A percentile compares a stretch with the other conserved stretches of the same genome.
phyloP scores from a whole-genome alignment of 92 coral and sea anemone genomes.

The Palythoa caribaeorum region DNA sequence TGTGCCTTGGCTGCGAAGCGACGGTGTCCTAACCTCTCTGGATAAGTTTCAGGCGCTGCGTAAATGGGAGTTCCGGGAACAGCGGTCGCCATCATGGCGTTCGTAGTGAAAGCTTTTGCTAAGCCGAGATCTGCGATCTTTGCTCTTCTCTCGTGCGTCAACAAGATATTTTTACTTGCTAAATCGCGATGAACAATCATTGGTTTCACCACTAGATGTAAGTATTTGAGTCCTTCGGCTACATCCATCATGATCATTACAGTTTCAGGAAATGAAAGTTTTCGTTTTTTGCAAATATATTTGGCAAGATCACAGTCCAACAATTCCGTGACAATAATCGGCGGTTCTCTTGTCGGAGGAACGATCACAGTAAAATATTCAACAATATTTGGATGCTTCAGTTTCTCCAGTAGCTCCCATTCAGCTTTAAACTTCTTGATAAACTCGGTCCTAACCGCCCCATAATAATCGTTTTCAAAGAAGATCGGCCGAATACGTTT shows the following conservation, averaged over 20 bases:
- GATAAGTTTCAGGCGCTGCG: slow-evolving; percentile 89
- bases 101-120: slow-evolving; percentile 81
- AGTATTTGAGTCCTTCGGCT: slow-evolving; percentile 79
- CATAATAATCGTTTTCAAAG: slow-evolving; percentile 71
- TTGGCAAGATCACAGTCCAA: slow-evolving; percentile 72
- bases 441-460: slow-evolving; percentile 58
- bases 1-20: slow-evolving; percentile 48
- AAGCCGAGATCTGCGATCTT: slow-evolving; percentile 89
- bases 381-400: slow-evolving; percentile 79
- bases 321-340: slow-evolving; percentile 82
- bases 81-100: slow-evolving; percentile 86
- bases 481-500: slow-evolving; percentile 69
- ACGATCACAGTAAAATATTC: slow-evolving; percentile 78
- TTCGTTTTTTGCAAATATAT: slow-evolving; percentile 54
- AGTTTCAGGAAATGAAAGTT: slow-evolving; percentile 68
- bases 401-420: slow-evolving; percentile 72
- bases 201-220: slow-evolving; percentile 58
- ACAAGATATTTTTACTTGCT: slow-evolving; percentile 79
- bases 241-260: slow-evolving; percentile 80
- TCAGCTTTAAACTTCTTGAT: slow-evolving; percentile 68
- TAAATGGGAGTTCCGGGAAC: slow-evolving; percentile 82
- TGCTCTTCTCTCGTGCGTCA: slow-evolving; percentile 66
- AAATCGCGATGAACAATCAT: slow-evolving; percentile 85
- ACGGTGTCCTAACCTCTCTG: slow-evolving; percentile 45
- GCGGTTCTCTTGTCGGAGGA: slow-evolving; percentile 68